Evolutionary conservation across 1,140 invertebrate genomes (phyloP).

Genomic region (Schlechtendalia chinensis): DNA sequence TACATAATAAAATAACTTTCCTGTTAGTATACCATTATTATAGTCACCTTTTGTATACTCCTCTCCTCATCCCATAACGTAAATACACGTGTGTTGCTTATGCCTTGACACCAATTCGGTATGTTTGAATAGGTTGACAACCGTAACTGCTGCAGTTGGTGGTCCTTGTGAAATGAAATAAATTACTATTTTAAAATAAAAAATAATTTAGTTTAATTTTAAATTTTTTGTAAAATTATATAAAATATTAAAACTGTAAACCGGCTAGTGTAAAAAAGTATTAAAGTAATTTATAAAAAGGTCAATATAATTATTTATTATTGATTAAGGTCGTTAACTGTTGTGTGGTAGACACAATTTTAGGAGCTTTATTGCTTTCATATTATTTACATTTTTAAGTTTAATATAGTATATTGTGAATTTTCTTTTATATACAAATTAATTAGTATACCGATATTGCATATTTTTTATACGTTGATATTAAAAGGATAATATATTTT

Average conservation of each 20-base stretch:
- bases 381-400: not conserved
- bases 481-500: not conserved
- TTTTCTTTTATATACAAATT: not conserved
- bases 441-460: not conserved
- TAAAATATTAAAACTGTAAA: not conserved
- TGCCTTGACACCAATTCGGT: slow-evolving; percentile 40
- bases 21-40: slow-evolving; percentile 22
- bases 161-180: slow-evolving; percentile 26
- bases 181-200: slow-evolving; percentile 2
- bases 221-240: not conserved
- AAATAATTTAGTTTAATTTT: slow-evolving; percentile 1
- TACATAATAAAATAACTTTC: slow-evolving; percentile 27
- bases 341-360: not conserved
- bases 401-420: too few species aligned
- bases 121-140: slow-evolving; percentile 40
- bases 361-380: not conserved
- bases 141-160: slow-evolving; percentile 25
- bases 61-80: not conserved
- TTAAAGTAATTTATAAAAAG: not conserved
- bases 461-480: not conserved
- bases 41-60: slow-evolving; percentile 33
- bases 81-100: slow-evolving; percentile 26
- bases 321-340: not conserved
- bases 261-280: not conserved
- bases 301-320: not conserved